Evolutionary conservation across 2,113 vertebrate species (phyloP).

Genomic region (Caretta caretta): DNA sequence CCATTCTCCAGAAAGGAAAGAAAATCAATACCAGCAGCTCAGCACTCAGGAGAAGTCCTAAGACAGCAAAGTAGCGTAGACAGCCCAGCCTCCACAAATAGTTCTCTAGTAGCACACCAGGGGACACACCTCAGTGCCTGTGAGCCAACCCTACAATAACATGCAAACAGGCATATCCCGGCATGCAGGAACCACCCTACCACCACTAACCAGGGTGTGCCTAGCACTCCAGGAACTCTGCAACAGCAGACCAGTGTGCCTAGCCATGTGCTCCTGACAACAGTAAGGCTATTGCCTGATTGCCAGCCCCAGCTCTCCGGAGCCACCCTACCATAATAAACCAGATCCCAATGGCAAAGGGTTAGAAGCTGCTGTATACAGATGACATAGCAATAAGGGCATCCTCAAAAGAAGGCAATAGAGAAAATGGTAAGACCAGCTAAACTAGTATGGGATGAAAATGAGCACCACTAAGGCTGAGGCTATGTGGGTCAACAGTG

Average conservation of each 20-base stretch:
- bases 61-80: not conserved
- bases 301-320: not conserved
- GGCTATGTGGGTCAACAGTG: not conserved
- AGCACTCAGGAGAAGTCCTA: rapidly evolving
- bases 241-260: not conserved
- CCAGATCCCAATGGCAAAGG: not conserved
- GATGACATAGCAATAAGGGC: not conserved
- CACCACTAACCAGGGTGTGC: not conserved
- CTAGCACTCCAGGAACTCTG: not conserved
- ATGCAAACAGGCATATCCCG: not conserved
- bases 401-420: not conserved
- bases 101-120: not conserved
- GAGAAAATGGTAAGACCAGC: not conserved
- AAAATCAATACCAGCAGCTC: not conserved
- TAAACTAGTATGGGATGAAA: not conserved
- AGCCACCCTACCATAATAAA: not conserved
- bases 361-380: not conserved
- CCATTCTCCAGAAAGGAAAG: not conserved
- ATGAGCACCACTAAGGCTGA: not conserved
- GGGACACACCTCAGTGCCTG: too few relatives aligned
- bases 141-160: not conserved
- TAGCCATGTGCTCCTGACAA: not conserved
- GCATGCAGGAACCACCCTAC: not conserved
- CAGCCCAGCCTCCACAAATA: not conserved
- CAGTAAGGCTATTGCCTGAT: not conserved